Percentiles rank a stretch among this genome's conserved stretches.
Evolutionary conservation across 2,797 vertebrate genomes (phyloP).

Genomic region (Cheirogaleus major): DNA sequence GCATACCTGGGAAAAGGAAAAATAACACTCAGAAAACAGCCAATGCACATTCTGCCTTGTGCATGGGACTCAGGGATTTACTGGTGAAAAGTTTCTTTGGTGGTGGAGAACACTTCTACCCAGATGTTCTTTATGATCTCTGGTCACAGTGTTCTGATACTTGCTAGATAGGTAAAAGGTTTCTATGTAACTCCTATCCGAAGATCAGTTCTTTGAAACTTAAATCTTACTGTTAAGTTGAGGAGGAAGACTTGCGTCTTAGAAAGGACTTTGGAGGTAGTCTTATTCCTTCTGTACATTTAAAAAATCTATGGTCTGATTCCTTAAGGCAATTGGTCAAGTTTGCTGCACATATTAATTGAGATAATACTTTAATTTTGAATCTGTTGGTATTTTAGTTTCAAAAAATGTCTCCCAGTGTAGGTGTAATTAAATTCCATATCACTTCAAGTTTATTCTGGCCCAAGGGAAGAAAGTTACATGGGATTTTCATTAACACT

Average conservation of each 20-base stretch:
- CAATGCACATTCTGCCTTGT: neutral
- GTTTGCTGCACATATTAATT: neutral
- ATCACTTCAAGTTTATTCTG: slow-evolving; percentile 39
- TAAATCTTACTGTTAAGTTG: neutral
- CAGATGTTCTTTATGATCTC: neutral
- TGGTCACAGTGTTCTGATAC: neutral
- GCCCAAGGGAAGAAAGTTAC: slow-evolving; percentile 26
- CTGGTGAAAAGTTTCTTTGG: neutral
- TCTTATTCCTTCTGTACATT: neutral
- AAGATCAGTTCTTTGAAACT: neutral
- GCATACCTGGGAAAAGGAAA: neutral
- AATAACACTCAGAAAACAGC: neutral
- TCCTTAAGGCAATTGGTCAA: neutral
- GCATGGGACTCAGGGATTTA: neutral
- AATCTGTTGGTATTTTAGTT: neutral
- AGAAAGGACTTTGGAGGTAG: neutral
- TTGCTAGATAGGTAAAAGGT: neutral
- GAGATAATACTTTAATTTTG: neutral
- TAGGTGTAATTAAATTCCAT: slow-evolving; percentile 49
- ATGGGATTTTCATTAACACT: slow-evolving; percentile 64
- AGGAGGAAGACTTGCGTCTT: neutral
- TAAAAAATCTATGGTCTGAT: neutral
- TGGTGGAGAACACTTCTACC: neutral
- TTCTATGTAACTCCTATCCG: neutral
- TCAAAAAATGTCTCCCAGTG: slow-evolving; percentile 22